Percentiles rank a stretch among this genome's conserved stretches.
These are phyloP conservation scores for Epizoanthus scotinus DNA, from an alignment of 92 coral and sea anemone genomes.

Conservation along the genomic window DNA sequence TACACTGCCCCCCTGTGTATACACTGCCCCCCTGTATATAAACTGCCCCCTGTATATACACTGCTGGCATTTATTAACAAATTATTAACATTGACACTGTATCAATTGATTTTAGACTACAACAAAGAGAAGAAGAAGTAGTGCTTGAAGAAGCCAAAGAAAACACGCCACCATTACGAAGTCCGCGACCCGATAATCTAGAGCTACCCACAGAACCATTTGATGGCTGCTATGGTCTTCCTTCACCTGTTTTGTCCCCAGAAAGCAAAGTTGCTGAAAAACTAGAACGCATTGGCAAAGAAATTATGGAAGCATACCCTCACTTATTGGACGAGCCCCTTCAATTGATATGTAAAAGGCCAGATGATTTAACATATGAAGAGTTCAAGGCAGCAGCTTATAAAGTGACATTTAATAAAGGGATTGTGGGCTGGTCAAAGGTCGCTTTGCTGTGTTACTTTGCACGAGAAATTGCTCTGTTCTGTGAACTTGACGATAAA, in stretches of 20 bases:
- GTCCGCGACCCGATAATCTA: slow-evolving; percentile 53
- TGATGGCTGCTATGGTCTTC: slow-evolving; percentile 37
- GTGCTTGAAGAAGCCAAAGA: slow-evolving; percentile 8
- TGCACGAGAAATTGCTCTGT: slow-evolving; percentile 91
- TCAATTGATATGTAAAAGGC: slow-evolving; percentile 60
- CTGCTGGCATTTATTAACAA: too few species aligned
- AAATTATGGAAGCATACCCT: slow-evolving; percentile 80
- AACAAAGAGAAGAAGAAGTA: not conserved
- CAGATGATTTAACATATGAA: slow-evolving; percentile 73
- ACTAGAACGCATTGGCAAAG: slow-evolving; percentile 86
- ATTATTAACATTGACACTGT: too few species aligned
- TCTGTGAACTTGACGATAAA: slow-evolving; percentile 76
- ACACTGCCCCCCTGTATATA: too few species aligned
- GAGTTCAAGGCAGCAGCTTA: slow-evolving; percentile 83
- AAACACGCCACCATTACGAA: not conserved
- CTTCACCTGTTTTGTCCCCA: slow-evolving; percentile 94
- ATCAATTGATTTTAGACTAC: too few species aligned
- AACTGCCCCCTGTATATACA: too few species aligned
- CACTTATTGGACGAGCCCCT: slow-evolving; percentile 82
- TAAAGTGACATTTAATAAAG: slow-evolving; percentile 74
- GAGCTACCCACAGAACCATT: slow-evolving; percentile 47
- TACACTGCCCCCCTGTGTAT: too few species aligned
- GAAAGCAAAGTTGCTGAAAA: slow-evolving; percentile 94
- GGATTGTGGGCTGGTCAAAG: slow-evolving; percentile 95
- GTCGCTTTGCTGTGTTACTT: slow-evolving; percentile 91